Evolutionary conservation across 1,140 invertebrate species (phyloP), one percentile per base, ranked within the genome.

Genomic region (Gryllus bimaculatus): DNA sequence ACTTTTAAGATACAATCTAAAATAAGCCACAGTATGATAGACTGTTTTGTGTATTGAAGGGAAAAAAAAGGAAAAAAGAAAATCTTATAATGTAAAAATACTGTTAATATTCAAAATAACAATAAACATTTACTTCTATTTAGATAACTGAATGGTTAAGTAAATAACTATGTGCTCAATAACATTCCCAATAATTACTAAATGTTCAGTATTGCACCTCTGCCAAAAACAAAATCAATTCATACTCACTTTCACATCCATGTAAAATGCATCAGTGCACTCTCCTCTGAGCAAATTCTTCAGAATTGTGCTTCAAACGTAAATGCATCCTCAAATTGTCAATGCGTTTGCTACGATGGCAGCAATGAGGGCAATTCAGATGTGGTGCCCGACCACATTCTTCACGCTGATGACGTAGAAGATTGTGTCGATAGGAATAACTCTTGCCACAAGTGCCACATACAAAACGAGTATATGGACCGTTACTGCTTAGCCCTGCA

Each of bases 351-450:
- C 39, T 48, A 48, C 47, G n/a, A 21, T 77, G 48, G 6, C 47
- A 79, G 78, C 84, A 85, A 47, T 81, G 81, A 66, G 54, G 54
- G 78, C 85, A 86, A 39, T 81, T 79, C 80, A 90, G 88, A 82
- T 88, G 87, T 15, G 85, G 85, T 66, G 81, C 81, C n/a, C 85
- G 83, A 6, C 87, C 86, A 79, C 87, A 88, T 81, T 87, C 87
- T 77, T 86, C 85, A 26, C 83, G 84, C 78, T 86, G 81, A 81
- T 88, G 88, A 26, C 88, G 84, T 47, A 86, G 83, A 76, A 89
- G 82, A 7, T 87, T 88, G 48, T 86, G 86, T 82, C 85, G 84
- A 83, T 86, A 87, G 78, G 83, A 86, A 82, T 89, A 89, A 48
- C 85, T 83, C 80, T 88, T 87, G 74, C 88, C 87, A 78, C 88